Evolutionary conservation across 1,140 invertebrate species (phyloP).

Genomic region (Lordiphosa stackelbergi): DNA sequence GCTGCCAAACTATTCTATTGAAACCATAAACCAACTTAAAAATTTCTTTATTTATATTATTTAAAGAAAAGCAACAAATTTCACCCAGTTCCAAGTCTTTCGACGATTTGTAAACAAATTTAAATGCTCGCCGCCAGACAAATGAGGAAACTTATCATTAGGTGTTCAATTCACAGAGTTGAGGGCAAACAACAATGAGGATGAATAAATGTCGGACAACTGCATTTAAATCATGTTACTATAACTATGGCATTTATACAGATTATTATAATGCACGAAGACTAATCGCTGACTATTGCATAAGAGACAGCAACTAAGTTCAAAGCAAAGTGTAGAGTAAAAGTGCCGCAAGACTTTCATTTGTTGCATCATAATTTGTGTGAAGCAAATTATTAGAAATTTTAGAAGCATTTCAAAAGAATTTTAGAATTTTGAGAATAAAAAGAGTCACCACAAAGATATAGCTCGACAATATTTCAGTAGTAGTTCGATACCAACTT

Average conservation of each 20-base stretch:
- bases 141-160: slow-evolving; percentile 72
- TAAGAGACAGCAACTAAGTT: slow-evolving; percentile 26
- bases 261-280: slow-evolving; percentile 50
- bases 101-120: slow-evolving; percentile 42
- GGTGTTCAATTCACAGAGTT: slow-evolving; percentile 6
- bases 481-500: no score
- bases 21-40: slow-evolving; percentile 13
- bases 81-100: slow-evolving; percentile 39
- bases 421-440: no score
- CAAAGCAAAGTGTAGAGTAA: slow-evolving; percentile 36
- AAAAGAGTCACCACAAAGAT: no score
- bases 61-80: slow-evolving; percentile 45
- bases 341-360: slow-evolving; percentile 65
- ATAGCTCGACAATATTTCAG: no score
- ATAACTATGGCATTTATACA: slow-evolving; percentile 40
- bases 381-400: no score
- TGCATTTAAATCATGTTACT: slow-evolving; percentile 56
- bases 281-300: slow-evolving; percentile 41
- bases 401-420: no score
- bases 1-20: slow-evolving; percentile 37
- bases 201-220: slow-evolving; percentile 26
- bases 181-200: slow-evolving; percentile 30
- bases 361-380: slow-evolving; percentile 28
- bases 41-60: slow-evolving; percentile 36
- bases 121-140: slow-evolving; percentile 29